Percentiles rank a stretch among this genome's conserved stretches.
Conservation (phyloP, 2,888 invertebrate genomes). For the Brenthis hecate region DNA sequence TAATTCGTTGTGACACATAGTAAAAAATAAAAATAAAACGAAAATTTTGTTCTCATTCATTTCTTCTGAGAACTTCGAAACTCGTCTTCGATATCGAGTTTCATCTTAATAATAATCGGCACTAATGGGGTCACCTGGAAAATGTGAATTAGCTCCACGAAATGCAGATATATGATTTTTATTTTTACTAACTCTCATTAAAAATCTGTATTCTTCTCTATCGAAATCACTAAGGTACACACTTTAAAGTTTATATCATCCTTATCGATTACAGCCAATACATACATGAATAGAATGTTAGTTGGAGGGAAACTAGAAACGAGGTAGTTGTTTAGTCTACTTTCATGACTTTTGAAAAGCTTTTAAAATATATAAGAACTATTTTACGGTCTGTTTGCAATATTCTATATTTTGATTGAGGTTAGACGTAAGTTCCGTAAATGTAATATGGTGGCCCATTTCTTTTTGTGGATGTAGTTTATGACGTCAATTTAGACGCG, state of each 20-base stretch:
- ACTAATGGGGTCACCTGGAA: conserved; percentile 61
- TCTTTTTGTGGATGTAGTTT: conserved; percentile 54
- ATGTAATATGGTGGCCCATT: conserved; percentile 71
- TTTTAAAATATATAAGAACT: conserved; percentile 15
- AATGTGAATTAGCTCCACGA: conserved; percentile 16
- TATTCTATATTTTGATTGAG: conserved; percentile 42
- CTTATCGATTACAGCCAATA: not conserved
- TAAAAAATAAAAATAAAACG: conserved; percentile 41
- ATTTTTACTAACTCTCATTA: not conserved
- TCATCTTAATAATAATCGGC: conserved; percentile 54
- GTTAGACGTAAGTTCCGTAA: conserved; percentile 63
- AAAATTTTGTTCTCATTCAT: conserved; percentile 35
- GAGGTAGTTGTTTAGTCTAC: not conserved
- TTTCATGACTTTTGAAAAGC: conserved; percentile 9
- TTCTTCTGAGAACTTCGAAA: conserved; percentile 52
- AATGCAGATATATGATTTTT: not conserved
- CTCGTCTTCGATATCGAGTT: conserved; percentile 53
- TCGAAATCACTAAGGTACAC: not conserved
- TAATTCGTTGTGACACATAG: conserved; percentile 21
- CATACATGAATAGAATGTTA: too few species aligned
- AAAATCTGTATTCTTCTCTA: not conserved
- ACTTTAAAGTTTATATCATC: not conserved
- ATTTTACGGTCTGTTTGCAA: conserved; percentile 15
- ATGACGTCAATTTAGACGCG: conserved; percentile 66
- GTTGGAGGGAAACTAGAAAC: not conserved